Conservation (phyloP, 2,113 vertebrate genomes). For the Halichoeres trimaculatus region DNA sequence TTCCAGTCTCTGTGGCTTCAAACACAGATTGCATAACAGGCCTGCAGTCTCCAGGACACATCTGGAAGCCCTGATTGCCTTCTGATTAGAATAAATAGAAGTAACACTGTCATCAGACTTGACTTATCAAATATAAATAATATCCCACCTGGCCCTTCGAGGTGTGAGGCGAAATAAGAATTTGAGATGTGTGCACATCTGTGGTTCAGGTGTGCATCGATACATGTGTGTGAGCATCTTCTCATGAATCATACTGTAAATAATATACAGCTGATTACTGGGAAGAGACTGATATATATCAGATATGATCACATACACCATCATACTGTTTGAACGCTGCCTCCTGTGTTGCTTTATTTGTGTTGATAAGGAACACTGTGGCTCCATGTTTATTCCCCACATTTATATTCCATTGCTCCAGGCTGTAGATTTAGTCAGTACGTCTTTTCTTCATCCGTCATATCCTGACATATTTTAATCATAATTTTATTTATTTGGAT, state of each 20-base stretch:
- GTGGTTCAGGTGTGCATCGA: slow-evolving; percentile 7
- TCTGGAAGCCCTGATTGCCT: slow-evolving; percentile 72
- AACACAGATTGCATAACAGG: slow-evolving; percentile 61
- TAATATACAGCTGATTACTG: not conserved
- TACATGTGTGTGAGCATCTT: slow-evolving; percentile 4
- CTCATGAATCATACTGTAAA: not conserved
- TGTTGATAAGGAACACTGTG: not conserved
- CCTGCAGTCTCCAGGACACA: slow-evolving; percentile 67
- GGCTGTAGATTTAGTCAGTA: not conserved
- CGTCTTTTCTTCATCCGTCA: too few relatives aligned
- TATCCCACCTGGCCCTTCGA: slow-evolving; percentile 34
- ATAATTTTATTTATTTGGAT: too few relatives aligned
- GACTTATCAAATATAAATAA: slow-evolving; percentile 45
- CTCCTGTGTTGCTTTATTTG: not conserved
- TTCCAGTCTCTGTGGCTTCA: slow-evolving; percentile 56
- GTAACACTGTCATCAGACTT: slow-evolving; percentile 45
- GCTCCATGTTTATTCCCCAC: not conserved
- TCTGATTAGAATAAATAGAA: slow-evolving; percentile 71
- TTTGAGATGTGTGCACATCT: slow-evolving; percentile 18
- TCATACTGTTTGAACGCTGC: slow-evolving; percentile 2
- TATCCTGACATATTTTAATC: too few relatives aligned
- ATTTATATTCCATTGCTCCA: not conserved
- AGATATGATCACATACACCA: slow-evolving; percentile 3
- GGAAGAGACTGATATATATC: not conserved
- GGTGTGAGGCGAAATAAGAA: slow-evolving; percentile 45